Percentiles rank a stretch among this genome's conserved stretches.
phyloP scores from a whole-genome alignment of 2,797 vertebrate genomes.

The Gouania willdenowi region DNA sequence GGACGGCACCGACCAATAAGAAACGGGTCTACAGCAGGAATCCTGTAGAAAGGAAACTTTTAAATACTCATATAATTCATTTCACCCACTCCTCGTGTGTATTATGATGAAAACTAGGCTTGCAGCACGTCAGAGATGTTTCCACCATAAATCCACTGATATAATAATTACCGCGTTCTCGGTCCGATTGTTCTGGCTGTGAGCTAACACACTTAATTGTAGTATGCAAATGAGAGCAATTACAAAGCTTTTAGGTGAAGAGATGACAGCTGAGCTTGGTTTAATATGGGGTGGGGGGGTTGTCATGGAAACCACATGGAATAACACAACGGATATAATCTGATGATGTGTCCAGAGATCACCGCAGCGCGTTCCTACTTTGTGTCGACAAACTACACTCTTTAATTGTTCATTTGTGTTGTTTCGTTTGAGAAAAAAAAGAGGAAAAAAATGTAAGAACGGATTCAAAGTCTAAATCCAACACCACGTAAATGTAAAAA shows the following conservation, averaged over 20 bases:
- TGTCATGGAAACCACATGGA: conserved; percentile 96
- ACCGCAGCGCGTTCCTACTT: conserved; percentile 48
- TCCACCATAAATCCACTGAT: conserved; percentile 75
- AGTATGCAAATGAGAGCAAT: conserved; percentile 99
- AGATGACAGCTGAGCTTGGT: conserved; percentile 99
- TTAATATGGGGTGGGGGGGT: conserved; percentile 92
- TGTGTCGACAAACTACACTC: conserved; percentile 38
- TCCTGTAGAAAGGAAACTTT: neutral
- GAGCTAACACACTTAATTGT: conserved; percentile 99
- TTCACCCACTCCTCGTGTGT: conserved; percentile 18
- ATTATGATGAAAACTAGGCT: conserved; percentile 43
- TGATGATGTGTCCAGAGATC: conserved; percentile 59
- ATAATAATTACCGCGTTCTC: conserved; percentile 78
- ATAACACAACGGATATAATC: conserved; percentile 72
- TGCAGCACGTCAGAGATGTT: conserved; percentile 62
- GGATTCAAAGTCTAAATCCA: conserved; percentile 40
- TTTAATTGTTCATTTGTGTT: conserved; percentile 58
- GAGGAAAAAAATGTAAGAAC: conserved; percentile 34
- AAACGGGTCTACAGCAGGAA: conserved; percentile 9
- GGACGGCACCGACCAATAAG: conserved; percentile 14
- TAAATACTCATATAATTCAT: conserved; percentile 23
- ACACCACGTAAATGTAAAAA: conserved; percentile 39
- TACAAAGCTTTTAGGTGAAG: conserved; percentile 99
- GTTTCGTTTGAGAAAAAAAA: conserved; percentile 10
- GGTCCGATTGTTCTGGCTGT: conserved; percentile 90